Percentiles rank a stretch among this genome's conserved stretches.
These are phyloP conservation scores for Tetragnatha montana DNA, from an alignment of 2,888 invertebrate species.

Conservation along the genomic window DNA sequence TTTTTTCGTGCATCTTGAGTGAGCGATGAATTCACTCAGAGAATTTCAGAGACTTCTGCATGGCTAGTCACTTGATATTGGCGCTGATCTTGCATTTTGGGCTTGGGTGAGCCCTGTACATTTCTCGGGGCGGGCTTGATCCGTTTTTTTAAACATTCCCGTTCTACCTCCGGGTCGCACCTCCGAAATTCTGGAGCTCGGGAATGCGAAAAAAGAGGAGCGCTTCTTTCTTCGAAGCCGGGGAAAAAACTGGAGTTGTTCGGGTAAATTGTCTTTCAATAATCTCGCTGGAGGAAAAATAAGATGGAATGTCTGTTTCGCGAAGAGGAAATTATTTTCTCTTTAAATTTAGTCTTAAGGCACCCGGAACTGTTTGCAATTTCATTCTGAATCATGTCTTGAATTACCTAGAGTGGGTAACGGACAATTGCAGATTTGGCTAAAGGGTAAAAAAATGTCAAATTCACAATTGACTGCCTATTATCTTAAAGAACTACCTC, in stretches of 20 bases:
- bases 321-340: not conserved
- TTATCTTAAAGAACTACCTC: no score
- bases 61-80: constrained; percentile 66
- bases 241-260: not conserved
- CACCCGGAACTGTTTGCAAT: not conserved
- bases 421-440: no score
- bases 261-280: constrained; percentile 1
- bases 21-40: constrained; percentile 66
- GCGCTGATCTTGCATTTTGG: constrained; percentile 69
- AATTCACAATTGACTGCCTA: no score
- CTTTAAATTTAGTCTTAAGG: not conserved
- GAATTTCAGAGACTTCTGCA: constrained; percentile 67
- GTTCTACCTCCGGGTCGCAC: constrained; percentile 12
- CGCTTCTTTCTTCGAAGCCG: not conserved
- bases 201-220: constrained; percentile 13
- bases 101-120: constrained; percentile 60
- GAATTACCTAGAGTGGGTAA: no score
- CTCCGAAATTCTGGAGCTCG: constrained; percentile 16
- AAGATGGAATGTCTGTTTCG: not conserved
- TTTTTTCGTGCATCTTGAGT: constrained; percentile 62
- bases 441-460: no score
- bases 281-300: not conserved
- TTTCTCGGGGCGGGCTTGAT: constrained; percentile 19
- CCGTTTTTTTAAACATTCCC: constrained; percentile 22
- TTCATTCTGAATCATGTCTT: no score